Evolutionary conservation across 1,140 invertebrate species (phyloP).

Genomic region (Caligus rogercresseyi): DNA sequence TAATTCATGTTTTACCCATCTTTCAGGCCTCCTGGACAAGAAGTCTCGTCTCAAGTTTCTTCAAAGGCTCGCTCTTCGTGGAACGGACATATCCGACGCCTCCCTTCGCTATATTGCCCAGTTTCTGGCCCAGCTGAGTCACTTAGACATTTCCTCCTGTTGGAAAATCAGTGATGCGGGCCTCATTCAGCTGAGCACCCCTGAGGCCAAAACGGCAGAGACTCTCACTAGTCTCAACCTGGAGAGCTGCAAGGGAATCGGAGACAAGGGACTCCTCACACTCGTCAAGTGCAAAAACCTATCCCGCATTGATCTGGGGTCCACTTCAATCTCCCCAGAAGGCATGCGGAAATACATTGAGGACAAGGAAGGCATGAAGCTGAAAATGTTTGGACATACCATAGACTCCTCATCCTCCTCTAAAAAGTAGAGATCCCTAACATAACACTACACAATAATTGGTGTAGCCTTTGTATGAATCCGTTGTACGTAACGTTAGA

Average conservation of each 20-base stretch:
- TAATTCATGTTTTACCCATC: constrained; percentile 34
- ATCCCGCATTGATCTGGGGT: neutral
- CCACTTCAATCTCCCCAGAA: neutral
- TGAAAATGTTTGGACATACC: constrained; percentile 3
- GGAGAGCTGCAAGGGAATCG: neutral
- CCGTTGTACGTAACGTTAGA: too few relatives aligned
- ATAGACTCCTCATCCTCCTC: neutral
- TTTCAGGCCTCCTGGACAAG: constrained; percentile 60
- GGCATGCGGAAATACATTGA: constrained; percentile 10
- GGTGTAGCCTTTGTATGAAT: too few relatives aligned
- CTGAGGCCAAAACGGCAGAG: constrained; percentile 9
- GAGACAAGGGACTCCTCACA: neutral
- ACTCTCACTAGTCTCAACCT: neutral
- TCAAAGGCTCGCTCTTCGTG: constrained; percentile 51
- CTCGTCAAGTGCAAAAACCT: constrained; percentile 8
- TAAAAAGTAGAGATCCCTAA: neutral
- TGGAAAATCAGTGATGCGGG: constrained; percentile 57
- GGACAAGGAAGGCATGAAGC: neutral
- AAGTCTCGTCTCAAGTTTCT: constrained; percentile 58
- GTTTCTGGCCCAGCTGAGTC: constrained; percentile 38
- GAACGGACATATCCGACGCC: constrained; percentile 72
- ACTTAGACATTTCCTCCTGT: constrained; percentile 59
- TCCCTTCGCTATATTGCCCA: constrained; percentile 40
- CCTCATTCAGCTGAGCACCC: constrained; percentile 48
- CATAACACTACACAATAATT: too few relatives aligned